Conservation (phyloP, 2,888 invertebrate genomes). For the Heteropelma amictum region DNA sequence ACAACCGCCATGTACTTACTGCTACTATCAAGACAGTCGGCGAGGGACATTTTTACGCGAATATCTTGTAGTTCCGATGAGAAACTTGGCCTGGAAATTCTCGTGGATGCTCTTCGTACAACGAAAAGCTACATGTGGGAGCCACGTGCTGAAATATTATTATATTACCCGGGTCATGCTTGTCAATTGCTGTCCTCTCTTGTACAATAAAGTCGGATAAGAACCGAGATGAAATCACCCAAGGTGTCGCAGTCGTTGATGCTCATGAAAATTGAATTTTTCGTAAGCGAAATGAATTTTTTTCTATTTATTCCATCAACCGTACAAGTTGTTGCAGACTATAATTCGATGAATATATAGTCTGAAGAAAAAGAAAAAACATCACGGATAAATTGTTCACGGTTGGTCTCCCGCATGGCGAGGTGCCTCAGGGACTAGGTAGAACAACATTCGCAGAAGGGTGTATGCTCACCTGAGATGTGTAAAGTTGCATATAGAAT, state of each 20-base stretch:
- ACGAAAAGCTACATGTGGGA: slow-evolving; percentile 39
- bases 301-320: not conserved
- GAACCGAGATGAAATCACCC: too few relatives aligned
- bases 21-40: slow-evolving; percentile 40
- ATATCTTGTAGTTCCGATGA: slow-evolving; percentile 15
- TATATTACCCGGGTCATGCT: slow-evolving; percentile 41
- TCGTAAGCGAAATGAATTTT: not conserved
- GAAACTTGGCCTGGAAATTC: not conserved
- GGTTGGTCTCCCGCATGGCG: slow-evolving; percentile 10
- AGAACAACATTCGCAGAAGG: slow-evolving; percentile 23
- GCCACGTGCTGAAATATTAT: slow-evolving; percentile 56
- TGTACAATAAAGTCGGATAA: too few relatives aligned
- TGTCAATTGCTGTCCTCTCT: slow-evolving; percentile 35
- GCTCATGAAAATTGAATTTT: slow-evolving; percentile 1
- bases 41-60: slow-evolving; percentile 41
- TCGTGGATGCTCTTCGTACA: slow-evolving; percentile 9
- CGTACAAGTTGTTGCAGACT: not conserved
- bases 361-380: too few relatives aligned
- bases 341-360: too few relatives aligned
- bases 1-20: slow-evolving; percentile 47
- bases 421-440: slow-evolving; percentile 37
- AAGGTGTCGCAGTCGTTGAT: not conserved
- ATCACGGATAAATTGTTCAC: slow-evolving; percentile 44
- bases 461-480: slow-evolving; percentile 33
- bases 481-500: not conserved